These are phyloP conservation scores for Chrysina gloriosa DNA, from an alignment of 2,888 invertebrate species.

Conservation along the genomic window DNA sequence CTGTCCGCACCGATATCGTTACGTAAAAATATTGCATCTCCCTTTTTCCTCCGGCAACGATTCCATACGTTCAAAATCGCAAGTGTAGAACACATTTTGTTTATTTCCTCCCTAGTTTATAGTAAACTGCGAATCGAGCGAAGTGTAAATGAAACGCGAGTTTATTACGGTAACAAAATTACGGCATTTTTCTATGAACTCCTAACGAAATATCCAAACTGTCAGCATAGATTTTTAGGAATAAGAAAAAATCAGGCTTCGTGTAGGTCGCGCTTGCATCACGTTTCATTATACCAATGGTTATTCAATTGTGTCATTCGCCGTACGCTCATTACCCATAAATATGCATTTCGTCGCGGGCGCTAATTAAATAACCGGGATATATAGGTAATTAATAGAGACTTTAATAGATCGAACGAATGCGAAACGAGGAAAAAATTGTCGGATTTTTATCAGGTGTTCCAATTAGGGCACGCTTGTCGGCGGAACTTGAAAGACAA, in stretches of 20 bases:
- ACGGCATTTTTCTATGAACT: not conserved
- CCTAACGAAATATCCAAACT: not conserved
- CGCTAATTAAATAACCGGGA: not conserved
- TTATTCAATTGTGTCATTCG: not conserved
- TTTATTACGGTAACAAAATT: not conserved
- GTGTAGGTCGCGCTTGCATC: no score
- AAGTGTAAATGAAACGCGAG: conserved; percentile 23
- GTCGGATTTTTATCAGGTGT: conserved; percentile 5
- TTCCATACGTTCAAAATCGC: not conserved
- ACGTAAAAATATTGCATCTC: conserved; percentile 15
- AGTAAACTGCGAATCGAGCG: conserved; percentile 30
- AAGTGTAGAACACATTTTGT: conserved; percentile 25
- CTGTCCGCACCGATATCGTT: not conserved
- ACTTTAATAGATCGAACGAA: not conserved
- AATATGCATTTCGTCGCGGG: not conserved
- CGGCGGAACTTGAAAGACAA: not conserved
- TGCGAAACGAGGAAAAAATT: conserved; percentile 3
- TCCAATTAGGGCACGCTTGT: conserved; percentile 1
- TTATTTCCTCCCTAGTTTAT: conserved; percentile 20
- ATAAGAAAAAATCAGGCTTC: no score
- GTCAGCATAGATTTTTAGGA: no score
- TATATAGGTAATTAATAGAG: not conserved
- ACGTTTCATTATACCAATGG: no score
- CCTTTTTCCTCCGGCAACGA: not conserved
- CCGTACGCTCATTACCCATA: not conserved